Conservation (phyloP, 2,888 invertebrate genomes). For the Nysson spinosus region DNA sequence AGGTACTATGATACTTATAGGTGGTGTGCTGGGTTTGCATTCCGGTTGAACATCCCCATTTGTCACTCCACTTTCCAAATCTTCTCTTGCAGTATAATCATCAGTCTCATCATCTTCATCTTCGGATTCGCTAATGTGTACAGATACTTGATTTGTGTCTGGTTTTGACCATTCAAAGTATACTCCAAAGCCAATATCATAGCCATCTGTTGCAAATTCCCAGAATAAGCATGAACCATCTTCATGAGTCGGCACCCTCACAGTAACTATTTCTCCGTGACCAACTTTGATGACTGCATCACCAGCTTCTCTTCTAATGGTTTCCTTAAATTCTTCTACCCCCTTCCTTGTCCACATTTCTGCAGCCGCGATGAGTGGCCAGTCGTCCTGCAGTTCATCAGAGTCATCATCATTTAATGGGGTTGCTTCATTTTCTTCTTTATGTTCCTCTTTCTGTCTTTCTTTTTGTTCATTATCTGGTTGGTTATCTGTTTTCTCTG, state of each 20-base stretch:
- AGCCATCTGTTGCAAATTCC: slow-evolving; percentile 99
- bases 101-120: slow-evolving; percentile 90
- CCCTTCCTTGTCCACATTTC: slow-evolving; percentile 98
- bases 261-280: slow-evolving; percentile 98
- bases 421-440: slow-evolving; percentile 55
- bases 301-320: slow-evolving; percentile 87
- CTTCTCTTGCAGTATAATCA: slow-evolving; percentile 81
- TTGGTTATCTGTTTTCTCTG: slow-evolving; percentile 44
- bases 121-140: slow-evolving; percentile 97
- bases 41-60: slow-evolving; percentile 63
- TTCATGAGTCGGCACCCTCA: slow-evolving; percentile 97
- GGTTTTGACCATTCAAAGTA: slow-evolving; percentile 98
- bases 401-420: slow-evolving; percentile 62
- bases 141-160: slow-evolving; percentile 90
- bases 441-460: slow-evolving; percentile 46
- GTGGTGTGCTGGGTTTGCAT: slow-evolving; percentile 67
- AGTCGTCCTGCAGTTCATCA: slow-evolving; percentile 67
- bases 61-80: slow-evolving; percentile 78
- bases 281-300: slow-evolving; percentile 95
- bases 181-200: slow-evolving; percentile 98
- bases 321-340: slow-evolving; percentile 92
- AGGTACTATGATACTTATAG: slow-evolving; percentile 73
- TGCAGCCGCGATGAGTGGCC: slow-evolving; percentile 83
- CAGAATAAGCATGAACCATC: slow-evolving; percentile 96
- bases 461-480: slow-evolving; percentile 17